Conservation (phyloP, 2,113 vertebrate genomes). For the Panthera tigris region DNA sequence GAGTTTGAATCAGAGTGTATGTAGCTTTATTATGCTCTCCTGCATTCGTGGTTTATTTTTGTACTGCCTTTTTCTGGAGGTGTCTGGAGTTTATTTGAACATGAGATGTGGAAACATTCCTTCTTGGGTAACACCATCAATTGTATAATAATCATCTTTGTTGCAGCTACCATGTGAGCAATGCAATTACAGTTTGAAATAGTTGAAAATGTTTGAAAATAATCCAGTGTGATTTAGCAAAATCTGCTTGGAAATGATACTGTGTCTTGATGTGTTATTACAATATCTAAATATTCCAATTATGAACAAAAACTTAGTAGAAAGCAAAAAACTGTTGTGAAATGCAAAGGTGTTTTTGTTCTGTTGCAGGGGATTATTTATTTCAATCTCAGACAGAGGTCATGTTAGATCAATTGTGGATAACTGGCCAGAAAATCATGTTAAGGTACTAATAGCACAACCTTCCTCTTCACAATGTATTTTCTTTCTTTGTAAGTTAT, state of each 20-base stretch:
- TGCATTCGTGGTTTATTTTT: neutral
- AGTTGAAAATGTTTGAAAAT: neutral
- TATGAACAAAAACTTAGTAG: slow-evolving; percentile 44
- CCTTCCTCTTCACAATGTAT: slow-evolving; percentile 56
- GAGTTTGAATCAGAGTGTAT: rapidly evolving
- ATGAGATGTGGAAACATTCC: neutral
- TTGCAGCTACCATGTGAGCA: neutral
- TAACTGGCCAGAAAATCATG: slow-evolving; percentile 97
- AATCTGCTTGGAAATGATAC: neutral
- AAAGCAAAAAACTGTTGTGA: slow-evolving; percentile 6
- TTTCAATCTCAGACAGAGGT: slow-evolving; percentile 96
- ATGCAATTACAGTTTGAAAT: neutral
- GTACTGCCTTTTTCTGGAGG: neutral
- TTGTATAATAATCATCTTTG: slow-evolving; percentile 41
- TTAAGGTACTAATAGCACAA: slow-evolving; percentile 86
- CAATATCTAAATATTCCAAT: slow-evolving; percentile 68
- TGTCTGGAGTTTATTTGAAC: slow-evolving; percentile 24
- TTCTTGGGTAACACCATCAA: neutral
- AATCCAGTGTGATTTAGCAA: neutral
- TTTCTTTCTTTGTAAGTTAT: slow-evolving; percentile 54
- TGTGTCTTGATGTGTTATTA: slow-evolving; percentile 40
- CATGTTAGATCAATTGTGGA: slow-evolving; percentile 96
- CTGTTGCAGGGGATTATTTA: slow-evolving; percentile 93
- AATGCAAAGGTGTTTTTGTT: slow-evolving; percentile 72
- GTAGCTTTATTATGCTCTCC: neutral